These are phyloP conservation scores for Idaea biselata DNA, from an alignment of 2,888 invertebrate species.

Conservation along the genomic window DNA sequence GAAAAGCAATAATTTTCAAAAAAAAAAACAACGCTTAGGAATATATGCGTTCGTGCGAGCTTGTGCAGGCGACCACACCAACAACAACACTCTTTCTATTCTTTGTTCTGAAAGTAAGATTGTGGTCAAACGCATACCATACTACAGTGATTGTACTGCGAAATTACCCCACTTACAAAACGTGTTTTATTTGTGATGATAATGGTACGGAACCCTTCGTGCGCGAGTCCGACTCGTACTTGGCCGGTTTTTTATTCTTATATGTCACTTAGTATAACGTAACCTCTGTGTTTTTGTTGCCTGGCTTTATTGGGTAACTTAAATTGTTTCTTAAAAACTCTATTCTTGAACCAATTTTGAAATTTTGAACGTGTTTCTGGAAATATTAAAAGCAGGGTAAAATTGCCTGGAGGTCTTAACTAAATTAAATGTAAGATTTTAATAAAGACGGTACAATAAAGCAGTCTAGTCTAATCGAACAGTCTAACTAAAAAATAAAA, in stretches of 20 bases:
- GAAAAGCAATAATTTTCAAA: too few species aligned
- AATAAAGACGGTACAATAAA: constrained; percentile 41
- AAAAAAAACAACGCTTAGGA: too few species aligned
- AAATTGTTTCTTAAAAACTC: constrained; percentile 37
- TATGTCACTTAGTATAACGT: neutral
- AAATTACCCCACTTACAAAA: too few species aligned
- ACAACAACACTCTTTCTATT: too few species aligned
- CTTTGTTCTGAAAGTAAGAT: too few species aligned
- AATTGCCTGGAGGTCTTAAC: constrained; percentile 66
- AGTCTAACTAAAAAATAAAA: constrained; percentile 11
- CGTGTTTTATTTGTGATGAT: too few species aligned
- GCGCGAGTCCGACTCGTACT: too few species aligned
- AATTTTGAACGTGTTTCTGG: constrained; percentile 62
- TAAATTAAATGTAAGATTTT: constrained; percentile 50
- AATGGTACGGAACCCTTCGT: too few species aligned
- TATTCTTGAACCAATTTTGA: constrained; percentile 67
- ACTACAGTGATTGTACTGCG: too few species aligned
- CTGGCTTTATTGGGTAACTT: constrained; percentile 25
- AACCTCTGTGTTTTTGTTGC: neutral
- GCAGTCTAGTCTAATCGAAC: constrained; percentile 12
- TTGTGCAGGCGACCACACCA: too few species aligned
- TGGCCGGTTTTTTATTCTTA: neutral
- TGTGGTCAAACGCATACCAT: too few species aligned
- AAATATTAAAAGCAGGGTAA: constrained; percentile 66
- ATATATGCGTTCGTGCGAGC: too few species aligned